Evolutionary conservation across 2,797 vertebrate genomes (phyloP), one percentile per base, ranked within the genome.

Genomic region (Hypotaenidia okinawae): DNA sequence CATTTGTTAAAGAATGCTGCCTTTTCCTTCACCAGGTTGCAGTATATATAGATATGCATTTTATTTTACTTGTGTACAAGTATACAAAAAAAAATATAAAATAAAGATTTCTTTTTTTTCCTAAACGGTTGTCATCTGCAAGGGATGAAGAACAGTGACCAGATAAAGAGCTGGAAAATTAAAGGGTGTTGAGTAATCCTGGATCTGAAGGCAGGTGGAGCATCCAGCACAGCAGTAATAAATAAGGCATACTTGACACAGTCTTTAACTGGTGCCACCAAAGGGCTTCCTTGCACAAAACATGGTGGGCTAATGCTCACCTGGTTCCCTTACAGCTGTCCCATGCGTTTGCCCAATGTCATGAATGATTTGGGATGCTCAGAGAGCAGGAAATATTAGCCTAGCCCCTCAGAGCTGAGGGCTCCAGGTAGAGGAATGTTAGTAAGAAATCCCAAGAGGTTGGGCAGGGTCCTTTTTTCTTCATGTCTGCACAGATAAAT

Each of bases 11-110:
- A 98, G 96, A 99, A 99, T 98, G 99, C 98, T 98, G 91, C 98
- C 97, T 95, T 94, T 97, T 97, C 98, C 98, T 98, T 98, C 97
- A 98, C 98, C 97, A 98, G 98, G 98, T 97, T 98, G 98, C 98
- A 97, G 98, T 98, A 98, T 98, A 98, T 98, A 99, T 98, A 99
- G 98, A 99, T 99, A 99, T 98, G 99, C 98, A 99, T 99, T 99
- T 99, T 99, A 99, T 99, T 99, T 99, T 99, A 99, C 98, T 99
- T 99, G 99, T 99, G 99, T 99, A 99, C 98, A 99, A 99, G 98
- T 99, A 99, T 98, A 98, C 98, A 98, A 94, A 93, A 87, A 85
- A 94, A 45, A 45, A 97, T 37, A 97, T 96, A 94, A 97, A 98
- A 98, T 98, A 98, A 98, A 98, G 97, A 98, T 97, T 97, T 98